These are phyloP conservation scores for Oscheius sp. DNA, from an alignment of 2,888 invertebrate species.

Conservation along the genomic window DNA sequence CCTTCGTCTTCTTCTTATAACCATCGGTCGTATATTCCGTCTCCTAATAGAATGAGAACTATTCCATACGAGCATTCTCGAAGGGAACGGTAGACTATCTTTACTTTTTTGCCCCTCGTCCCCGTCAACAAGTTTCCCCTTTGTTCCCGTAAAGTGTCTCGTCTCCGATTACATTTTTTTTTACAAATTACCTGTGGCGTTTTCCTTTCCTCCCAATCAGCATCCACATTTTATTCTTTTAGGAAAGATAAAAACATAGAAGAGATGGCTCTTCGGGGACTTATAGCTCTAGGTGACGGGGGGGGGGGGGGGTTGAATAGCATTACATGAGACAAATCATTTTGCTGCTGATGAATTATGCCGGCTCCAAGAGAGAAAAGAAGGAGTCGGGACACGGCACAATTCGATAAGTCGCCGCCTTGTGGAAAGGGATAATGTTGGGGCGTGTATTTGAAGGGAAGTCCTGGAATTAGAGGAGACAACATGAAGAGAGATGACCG, in stretches of 20 bases:
- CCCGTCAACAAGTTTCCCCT: not conserved
- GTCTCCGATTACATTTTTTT: slow-evolving; percentile 9
- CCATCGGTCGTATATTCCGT: not conserved
- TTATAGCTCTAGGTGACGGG: too few species aligned
- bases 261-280: too few species aligned
- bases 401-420: too few species aligned
- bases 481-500: too few species aligned
- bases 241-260: too few species aligned
- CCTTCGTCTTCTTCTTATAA: slow-evolving; percentile 7
- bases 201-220: slow-evolving; percentile 6
- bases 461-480: too few species aligned
- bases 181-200: slow-evolving; percentile 10
- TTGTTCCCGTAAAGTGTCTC: not conserved
- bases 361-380: not conserved
- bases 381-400: too few species aligned
- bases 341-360: slow-evolving; percentile 19
- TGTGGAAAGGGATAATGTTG: too few species aligned
- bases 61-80: slow-evolving; percentile 8
- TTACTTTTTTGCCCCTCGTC: not conserved
- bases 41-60: slow-evolving; percentile 7
- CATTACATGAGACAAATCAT: slow-evolving; percentile 9
- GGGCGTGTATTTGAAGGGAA: too few species aligned
- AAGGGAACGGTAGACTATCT: not conserved
- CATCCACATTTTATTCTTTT: not conserved
- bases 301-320: not conserved